Evolutionary conservation across 2,888 invertebrate species (phyloP), one percentile per base, ranked within the genome.

Genomic region (Oligia latruncula): DNA sequence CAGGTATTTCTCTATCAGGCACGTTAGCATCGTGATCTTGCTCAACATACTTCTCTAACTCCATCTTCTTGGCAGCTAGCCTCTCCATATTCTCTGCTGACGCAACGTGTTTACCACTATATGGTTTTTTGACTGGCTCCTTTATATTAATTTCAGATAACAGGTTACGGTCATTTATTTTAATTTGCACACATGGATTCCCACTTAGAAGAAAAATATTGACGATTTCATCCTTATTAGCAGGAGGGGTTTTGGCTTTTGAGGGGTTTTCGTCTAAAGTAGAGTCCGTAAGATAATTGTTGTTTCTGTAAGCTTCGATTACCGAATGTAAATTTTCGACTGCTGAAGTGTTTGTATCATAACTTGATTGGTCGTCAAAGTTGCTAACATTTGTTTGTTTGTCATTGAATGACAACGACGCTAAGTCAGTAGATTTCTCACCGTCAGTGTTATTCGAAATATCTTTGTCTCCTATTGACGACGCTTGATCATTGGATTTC

Each of bases 61-160:
- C 92, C 71, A 91, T 79, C 79, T 92, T 94, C 84, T 95, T 95
- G 0, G 93, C 93, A 17, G 92, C 92, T 2, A 95, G 49, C 78
- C 89, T 94, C 77, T 92, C 92, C 5, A 96, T 83, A 77, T 96
- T 93, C 40, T 95, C 95, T 0, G 95, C 94, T 4, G 96, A 96
- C 0, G 94, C 95, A 5, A 93, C 89, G 71, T 92, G 89, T 40
- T 88, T 89, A 13, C 92, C 86, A 4, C 80, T 77, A 0, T 68
- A 71, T 0, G 89, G 85, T 1, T 40, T 35, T 8, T 85, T 78
- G 13, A 71, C 82, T 8, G 90, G 81, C 43, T 93, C 88, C 83
- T 93, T 93, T 15, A 96, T 92, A 80, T 95, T 94, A 15, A 95
- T 94, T 92, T 96, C 96, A 0, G 96, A 96, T 8, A 94, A 81